Base-by-base conservation (phyloP, 1,140 invertebrate genomes). In the Trichomalopsis sarcophagae region DNA sequence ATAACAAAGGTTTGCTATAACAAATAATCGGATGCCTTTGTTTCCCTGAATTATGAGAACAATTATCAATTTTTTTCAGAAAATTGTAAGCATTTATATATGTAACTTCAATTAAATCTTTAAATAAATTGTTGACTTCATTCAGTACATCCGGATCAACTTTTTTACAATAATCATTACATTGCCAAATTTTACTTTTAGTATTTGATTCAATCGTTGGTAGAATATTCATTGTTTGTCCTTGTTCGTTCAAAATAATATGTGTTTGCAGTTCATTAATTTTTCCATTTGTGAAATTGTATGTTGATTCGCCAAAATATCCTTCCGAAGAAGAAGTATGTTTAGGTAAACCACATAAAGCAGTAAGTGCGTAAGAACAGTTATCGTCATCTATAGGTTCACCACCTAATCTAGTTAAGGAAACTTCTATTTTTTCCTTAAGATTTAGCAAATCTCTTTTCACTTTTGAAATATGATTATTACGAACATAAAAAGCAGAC, bases 1-100 rank as follows among this genome's bases (percentile, higher is more conserved):
- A 36, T 36, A 36, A 36, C 33, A 36, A 36, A 36, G 33, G 33
- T 36, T 36, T 36, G 33, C 33, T 36, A 6, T 36, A 36, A 36
- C 33, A 36, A 36, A 36, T 36, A 36, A 36, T 36, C 33, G 33
- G 33, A 36, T 36, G 3, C 0, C 33, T 3, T 36, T 36, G 33
- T 36, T 36, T 36, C 33, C 33, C 33, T 36, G 33, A 36, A 36
- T 36, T 36, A 36, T 36, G 33, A 36, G 55, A 62, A 44, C 77
- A 66, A 66, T 66, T 79, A 66, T 79, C 77, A 79, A 66, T 79
- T 17, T 14, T 79, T 79, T 62, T 62, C 3, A 79, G 6, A 66
- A 27, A 79, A 30, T 79, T 33, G 66, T 30, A 14, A 27, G 77
- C 77, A 79, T 62, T n/a, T 62, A 14, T 62, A 66, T 30, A 55